Percentiles rank a stretch among this genome's conserved stretches.
Conservation (phyloP, 2,113 vertebrate genomes). For the Trachemys scripta region DNA sequence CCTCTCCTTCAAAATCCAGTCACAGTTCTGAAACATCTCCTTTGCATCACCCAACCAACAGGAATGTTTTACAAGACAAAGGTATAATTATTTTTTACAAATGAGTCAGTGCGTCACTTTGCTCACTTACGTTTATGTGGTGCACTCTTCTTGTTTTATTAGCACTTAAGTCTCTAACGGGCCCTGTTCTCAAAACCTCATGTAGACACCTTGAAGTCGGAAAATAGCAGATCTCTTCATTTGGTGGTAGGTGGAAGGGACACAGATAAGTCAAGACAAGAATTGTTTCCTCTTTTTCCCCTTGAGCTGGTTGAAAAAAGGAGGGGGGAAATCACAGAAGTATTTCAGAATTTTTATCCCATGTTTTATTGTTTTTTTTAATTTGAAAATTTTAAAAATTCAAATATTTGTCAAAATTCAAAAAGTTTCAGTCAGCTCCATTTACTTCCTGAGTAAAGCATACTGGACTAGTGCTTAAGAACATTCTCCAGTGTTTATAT, state of each 20-base stretch:
- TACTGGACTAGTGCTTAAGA: background rate
- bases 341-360: background rate
- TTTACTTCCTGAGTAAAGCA: background rate
- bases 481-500: background rate
- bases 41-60: constrained; percentile 71
- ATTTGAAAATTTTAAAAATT: background rate
- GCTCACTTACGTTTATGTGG: background rate
- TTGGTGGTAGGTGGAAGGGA: background rate
- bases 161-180: background rate
- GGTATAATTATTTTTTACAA: constrained; percentile 71
- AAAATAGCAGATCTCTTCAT: background rate
- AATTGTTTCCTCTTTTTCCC: background rate
- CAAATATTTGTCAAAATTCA: background rate
- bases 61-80: constrained; percentile 72
- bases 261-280: background rate
- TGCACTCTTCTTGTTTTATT: background rate
- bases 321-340: background rate
- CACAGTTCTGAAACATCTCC: constrained; percentile 81
- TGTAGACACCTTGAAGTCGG: background rate
- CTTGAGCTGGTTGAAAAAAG: background rate
- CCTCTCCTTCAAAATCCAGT: constrained; percentile 78
- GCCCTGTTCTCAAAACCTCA: background rate
- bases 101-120: constrained; percentile 37
- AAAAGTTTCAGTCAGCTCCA: background rate
- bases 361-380: background rate